phyloP scores from a whole-genome alignment of 2,113 vertebrate species.

The Halcyon malimbica region DNA sequence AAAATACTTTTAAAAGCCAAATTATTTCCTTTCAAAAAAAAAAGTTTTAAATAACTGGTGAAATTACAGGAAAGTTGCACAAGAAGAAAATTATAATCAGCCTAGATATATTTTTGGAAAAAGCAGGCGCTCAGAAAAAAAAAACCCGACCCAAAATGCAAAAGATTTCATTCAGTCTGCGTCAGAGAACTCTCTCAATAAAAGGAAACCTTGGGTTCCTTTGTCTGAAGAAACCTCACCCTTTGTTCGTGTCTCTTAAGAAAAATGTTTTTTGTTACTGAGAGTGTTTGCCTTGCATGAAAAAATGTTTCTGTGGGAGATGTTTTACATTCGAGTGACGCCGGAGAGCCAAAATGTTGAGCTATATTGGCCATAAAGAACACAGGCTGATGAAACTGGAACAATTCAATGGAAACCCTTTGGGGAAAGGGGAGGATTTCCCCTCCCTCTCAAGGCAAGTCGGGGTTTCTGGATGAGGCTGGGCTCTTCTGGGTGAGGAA shows the following conservation, averaged over 20 bases:
- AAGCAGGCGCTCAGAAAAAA: not conserved
- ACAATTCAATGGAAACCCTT: not conserved
- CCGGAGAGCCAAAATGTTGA: conserved; percentile 13
- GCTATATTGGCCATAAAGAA: not conserved
- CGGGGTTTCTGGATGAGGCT: not conserved
- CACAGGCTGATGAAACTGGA: not conserved
- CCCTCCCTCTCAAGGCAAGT: not conserved
- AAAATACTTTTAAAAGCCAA: not conserved
- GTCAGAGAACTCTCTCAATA: not conserved
- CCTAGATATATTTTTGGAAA: not conserved
- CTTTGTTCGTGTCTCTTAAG: conserved; percentile 23
- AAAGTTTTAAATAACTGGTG: not conserved
- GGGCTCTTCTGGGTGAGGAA: not conserved
- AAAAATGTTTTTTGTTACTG: conserved; percentile 57
- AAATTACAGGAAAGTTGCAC: not conserved
- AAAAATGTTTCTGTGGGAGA: conserved; percentile 32
- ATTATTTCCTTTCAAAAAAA: not conserved
- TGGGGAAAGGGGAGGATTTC: not conserved
- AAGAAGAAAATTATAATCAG: not conserved
- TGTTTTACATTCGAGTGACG: conserved; percentile 46
- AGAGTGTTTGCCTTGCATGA: not conserved
- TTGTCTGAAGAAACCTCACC: conserved; percentile 50
- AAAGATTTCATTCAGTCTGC: not conserved
- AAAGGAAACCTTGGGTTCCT: conserved; percentile 3
- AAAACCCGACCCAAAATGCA: not conserved